Base-by-base conservation (phyloP, 92 coral and sea anemone genomes). In the Diadumene lineata region DNA sequence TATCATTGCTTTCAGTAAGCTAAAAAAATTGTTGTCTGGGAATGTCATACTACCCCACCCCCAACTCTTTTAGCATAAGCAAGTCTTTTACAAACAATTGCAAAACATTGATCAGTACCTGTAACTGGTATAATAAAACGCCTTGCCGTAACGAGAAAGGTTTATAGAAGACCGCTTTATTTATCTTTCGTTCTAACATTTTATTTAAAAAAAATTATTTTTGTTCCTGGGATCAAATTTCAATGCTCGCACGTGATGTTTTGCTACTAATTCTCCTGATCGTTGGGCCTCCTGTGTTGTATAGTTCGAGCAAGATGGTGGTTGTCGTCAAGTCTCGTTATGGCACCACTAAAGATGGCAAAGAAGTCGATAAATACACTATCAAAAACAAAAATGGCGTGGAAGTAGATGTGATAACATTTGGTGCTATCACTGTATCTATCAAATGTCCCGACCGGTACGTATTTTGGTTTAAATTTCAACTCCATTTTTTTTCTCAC, bases 401-500 rank as follows among this genome's bases (percentile, higher is more conserved):
- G 8, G 84, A 86, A 66, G 77, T 94, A 57, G 81, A 86, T 24
- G 91, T 86, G 19, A 91, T 94, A 21, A 82, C 90, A 29, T 83
- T 80, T 27, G 98, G 98, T 24, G 98, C 94, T 28, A 82, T 89
- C 1, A 77, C 87, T 34, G 85, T 88, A 15, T 60, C 92, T 1
- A 64, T 94, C 18, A 91, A 81, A 66, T 90, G 96, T 48, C 97
- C 98, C 1, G 98, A 94, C 70, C 88, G 87, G 98, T 93, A 44
- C 38, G 92, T 76, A 31, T 4, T 38, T n/a, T n/a, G n/a, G n/a
- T n/a, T n/a, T n/a, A n/a, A n/a, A n/a, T n/a, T n/a, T n/a, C n/a
- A n/a, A n/a, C n/a, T n/a, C n/a, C n/a, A n/a, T n/a, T n/a, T n/a
- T n/a, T n/a, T n/a, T n/a, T n/a, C n/a, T n/a, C n/a, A n/a, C n/a